Evolutionary conservation across 2,113 vertebrate genomes (phyloP), one percentile per base, ranked within the genome.

Genomic region (Todiramphus chloris): DNA sequence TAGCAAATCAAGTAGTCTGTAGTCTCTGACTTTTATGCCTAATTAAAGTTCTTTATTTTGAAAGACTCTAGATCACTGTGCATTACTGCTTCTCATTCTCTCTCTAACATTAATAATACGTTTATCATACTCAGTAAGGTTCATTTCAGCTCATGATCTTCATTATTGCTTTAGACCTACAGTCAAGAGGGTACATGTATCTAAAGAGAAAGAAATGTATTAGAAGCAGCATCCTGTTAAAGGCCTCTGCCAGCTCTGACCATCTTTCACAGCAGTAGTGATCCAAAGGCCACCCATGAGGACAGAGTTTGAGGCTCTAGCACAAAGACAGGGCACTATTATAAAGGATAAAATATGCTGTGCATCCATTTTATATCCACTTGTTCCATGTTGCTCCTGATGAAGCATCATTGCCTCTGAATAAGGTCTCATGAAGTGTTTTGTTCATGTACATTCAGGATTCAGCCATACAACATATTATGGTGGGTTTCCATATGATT

Each of bases 161-260:
- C 59, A 77, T 77, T 15, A n/a, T 16, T 72, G 30, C 11, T 76
- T 81, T 77, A 81, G 68, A 59, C 17, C 53, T 58, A 44, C 7
- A 53, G 48, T 53, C 59, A 72, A 43, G 59, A 80, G 6, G 0
- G 0, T 39, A 24, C 16, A 50, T 63, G 21, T 81, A 21, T 44
- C 58, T 77, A 28, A 83, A 70, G n/a, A 63, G 31, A 37, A 53
- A 77, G 37, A 77, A 63, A 53, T 44, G 23, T 30, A 0, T 20
- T 48, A 73, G 48, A 81, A 87, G 12, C 58, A 59, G 53, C 24
- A 55, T 17, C 6, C 19, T 19, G 3, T 73, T 68, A 55, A 73
- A 77, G 7, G 5, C 6, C 8, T 51, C 12, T 14, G 72, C 5
- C 18, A 67, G 35, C 30, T 72, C 25, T 31, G 48, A 59, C 53